phyloP scores from a whole-genome alignment of 2,113 vertebrate species.

The Rostratula benghalensis region DNA sequence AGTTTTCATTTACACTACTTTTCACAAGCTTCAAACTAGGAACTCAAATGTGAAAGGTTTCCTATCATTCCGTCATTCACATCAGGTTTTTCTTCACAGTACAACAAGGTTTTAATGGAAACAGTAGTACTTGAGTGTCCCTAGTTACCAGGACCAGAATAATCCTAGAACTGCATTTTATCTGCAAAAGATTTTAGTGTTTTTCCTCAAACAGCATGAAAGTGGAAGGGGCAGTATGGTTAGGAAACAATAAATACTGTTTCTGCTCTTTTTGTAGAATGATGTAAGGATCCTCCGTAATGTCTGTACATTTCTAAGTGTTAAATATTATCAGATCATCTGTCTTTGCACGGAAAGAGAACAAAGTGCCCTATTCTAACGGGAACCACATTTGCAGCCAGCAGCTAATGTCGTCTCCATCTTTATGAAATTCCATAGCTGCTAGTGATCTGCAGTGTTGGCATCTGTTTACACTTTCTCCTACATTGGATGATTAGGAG shows the following conservation, averaged over 20 bases:
- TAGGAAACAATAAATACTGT: background rate
- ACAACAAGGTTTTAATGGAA: constrained; percentile 39
- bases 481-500: background rate
- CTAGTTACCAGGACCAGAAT: background rate
- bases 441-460: constrained; percentile 38
- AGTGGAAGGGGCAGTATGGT: background rate
- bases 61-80: background rate
- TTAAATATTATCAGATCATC: constrained; percentile 63
- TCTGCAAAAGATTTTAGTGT: constrained; percentile 1
- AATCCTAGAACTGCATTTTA: constrained; percentile 35
- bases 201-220: constrained; percentile 19
- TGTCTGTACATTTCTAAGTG: constrained; percentile 54
- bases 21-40: background rate
- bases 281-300: background rate
- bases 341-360: constrained; percentile 65
- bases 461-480: background rate
- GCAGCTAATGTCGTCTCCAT: constrained; percentile 42
- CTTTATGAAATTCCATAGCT: constrained; percentile 12
- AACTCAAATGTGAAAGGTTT: background rate
- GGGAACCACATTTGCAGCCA: constrained; percentile 58
- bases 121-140: constrained; percentile 1
- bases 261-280: constrained; percentile 48
- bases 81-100: background rate
- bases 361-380: constrained; percentile 58
- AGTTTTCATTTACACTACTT: background rate